Evolutionary conservation across 2,888 invertebrate genomes (phyloP).

Genomic region (Kryphioiulus occultus): DNA sequence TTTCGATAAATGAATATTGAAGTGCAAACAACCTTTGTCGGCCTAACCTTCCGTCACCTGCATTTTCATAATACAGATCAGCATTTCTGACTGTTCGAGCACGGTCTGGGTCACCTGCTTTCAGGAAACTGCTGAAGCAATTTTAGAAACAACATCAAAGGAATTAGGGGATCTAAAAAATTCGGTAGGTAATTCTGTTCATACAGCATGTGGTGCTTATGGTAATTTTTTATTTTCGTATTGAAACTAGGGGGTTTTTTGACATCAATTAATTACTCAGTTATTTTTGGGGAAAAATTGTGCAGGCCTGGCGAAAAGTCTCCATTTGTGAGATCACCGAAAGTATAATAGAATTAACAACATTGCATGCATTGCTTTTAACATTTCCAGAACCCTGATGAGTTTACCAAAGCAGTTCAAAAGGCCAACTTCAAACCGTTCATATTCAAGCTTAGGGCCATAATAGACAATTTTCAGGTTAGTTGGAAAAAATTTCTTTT

Average conservation of each 20-base stretch:
- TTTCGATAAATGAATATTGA: neutral
- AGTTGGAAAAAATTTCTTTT: conserved; percentile 63
- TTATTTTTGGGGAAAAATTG: no score
- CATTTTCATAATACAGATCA: conserved; percentile 69
- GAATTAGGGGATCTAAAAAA: neutral
- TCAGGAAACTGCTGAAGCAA: conserved; percentile 79
- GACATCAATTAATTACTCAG: no score
- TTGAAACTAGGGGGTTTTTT: no score
- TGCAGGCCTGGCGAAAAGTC: no score
- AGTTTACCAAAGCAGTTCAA: conserved; percentile 68
- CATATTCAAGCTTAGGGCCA: conserved; percentile 83
- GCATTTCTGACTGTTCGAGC: conserved; percentile 85
- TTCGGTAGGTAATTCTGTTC: neutral
- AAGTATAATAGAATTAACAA: no score
- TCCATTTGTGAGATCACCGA: no score
- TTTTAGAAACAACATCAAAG: conserved; percentile 70
- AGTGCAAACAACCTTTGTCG: no score
- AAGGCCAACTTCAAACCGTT: conserved; percentile 74
- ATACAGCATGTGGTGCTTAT: neutral
- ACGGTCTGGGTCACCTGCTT: conserved; percentile 92
- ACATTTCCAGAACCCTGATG: neutral
- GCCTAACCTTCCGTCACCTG: neutral
- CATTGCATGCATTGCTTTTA: neutral
- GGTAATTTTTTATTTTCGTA: neutral
- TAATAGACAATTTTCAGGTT: conserved; percentile 91